Evolutionary conservation across 2,797 vertebrate genomes (phyloP), one percentile per base, ranked within the genome.

Genomic region (Trichosurus vulpecula): DNA sequence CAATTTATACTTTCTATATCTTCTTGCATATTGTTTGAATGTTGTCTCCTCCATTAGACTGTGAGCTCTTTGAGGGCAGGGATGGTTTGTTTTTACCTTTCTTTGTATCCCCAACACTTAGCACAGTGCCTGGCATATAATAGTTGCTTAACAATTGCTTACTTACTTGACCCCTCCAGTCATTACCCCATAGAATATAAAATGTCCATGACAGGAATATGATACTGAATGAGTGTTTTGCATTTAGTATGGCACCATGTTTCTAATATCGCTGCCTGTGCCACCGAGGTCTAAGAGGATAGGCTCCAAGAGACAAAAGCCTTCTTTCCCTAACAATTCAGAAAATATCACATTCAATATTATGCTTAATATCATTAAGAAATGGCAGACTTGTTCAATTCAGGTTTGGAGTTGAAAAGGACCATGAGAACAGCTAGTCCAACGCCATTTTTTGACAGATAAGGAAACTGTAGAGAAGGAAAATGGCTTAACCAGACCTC

Each of bases 241-340:
- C 90, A 14, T 29, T 89, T 52, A 47, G 1, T 53, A 22, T 95
- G 14, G 25, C 5, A 13, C 29, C 54, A 12, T 0, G 1, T 5
- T 10, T 54, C 92, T 89, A 41, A 51, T 90, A 58, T 96, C 87
- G 94, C 55, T 96, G 61, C 74, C 89, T 74, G 8, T 25, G 6
- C 22, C 53, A 56, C 61, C 25, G 58, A 95, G 95, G 27, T 56
- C 13, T 58, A 58, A 29, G 27, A 57, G 6, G 57, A 31, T 11
- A 31, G 57, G 10, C 16, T 31, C 57, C 5, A 14, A 12, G 12
- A 74, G 16, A 22, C 6, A 74, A 74, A 22, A n/a, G 6, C 66
- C 6, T 9, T 66, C 61, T 41, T 41, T 74, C 19, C n/a, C 66
- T 22, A 41, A 74, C 2, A 8, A 19, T 41, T 41, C 35, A 74